Percentiles rank a stretch among this genome's conserved stretches.
phyloP scores from a whole-genome alignment of 1,140 invertebrate species.

The roundworm (Caenorhabditis elegans) region WBcel235 BX284606.5:8658001-8658500 shows the following conservation, averaged over 20 bases:
- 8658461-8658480: slow-evolving; percentile 29
- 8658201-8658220: slow-evolving; percentile 19
- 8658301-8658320: neutral
- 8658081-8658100: neutral
- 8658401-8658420: slow-evolving; percentile 26
- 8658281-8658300: slow-evolving; percentile 1
- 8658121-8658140: neutral
- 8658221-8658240: neutral
- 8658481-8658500: neutral
- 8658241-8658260: slow-evolving; percentile 27
- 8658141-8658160: neutral
- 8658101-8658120: neutral
- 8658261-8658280: slow-evolving; percentile 33
- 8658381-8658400: slow-evolving; percentile 32
- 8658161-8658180: slow-evolving; percentile 19
- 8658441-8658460: slow-evolving; percentile 23
- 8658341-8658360: neutral
- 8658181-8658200: neutral
- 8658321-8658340: neutral
- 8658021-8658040: neutral
- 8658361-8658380: slow-evolving; percentile 22
- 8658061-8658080: neutral
- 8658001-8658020: neutral
- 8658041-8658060: slow-evolving; percentile 15
- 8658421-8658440: neutral